Base-by-base conservation (phyloP, 1,140 invertebrate species). In the Caerostris darwini region DNA sequence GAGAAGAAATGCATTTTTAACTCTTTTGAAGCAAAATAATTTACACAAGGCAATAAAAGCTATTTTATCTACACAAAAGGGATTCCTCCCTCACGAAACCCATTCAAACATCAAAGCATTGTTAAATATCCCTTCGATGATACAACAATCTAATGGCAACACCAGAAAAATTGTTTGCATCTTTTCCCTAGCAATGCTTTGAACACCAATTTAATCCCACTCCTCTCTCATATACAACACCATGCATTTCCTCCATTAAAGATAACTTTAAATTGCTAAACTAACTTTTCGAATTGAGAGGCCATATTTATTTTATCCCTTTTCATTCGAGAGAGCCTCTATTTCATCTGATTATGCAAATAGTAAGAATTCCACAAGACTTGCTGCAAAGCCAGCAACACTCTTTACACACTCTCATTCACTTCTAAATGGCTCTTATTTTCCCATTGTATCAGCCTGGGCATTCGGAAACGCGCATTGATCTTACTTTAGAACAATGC, bases 381-480 rank as follows among this genome's bases (percentile, higher is more conserved):
- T 77, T 77, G 50, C 69, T 3, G 69, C 69, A 77, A 77, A 8
- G 17, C 10, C 59, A 14, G 4, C 17, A 61, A 8, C 69, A 50
- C 69, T 34, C 69, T 77, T 77, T 77, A 77, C 34, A 77, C 69
- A 77, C 69, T 77, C 69, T 77, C 19, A 77, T 77, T 77, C 69
- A 7, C 8, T 34, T 34, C 69, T 50, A 77, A 77, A 77, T 77
- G 57, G 57, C 82, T 58, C 57, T 85, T 85, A 85, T 85, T 85
- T 85, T 57, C 14, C 67, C 64, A 90, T 90, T 90, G 67, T 90
- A 77, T 53, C 34, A 34, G 90, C 3, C 57, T 82, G 71, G 69
- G 71, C 90, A 91, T 59, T 91, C 90, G 59, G 69, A 91, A 91
- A 61, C 71, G 57, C 90, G 90, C 71, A 91, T 91, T 91, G 90